Percentiles rank a stretch among this genome's conserved stretches.
These are phyloP conservation scores for Dromius quadrimaculatus DNA, from an alignment of 2,888 invertebrate genomes.

Conservation along the genomic window DNA sequence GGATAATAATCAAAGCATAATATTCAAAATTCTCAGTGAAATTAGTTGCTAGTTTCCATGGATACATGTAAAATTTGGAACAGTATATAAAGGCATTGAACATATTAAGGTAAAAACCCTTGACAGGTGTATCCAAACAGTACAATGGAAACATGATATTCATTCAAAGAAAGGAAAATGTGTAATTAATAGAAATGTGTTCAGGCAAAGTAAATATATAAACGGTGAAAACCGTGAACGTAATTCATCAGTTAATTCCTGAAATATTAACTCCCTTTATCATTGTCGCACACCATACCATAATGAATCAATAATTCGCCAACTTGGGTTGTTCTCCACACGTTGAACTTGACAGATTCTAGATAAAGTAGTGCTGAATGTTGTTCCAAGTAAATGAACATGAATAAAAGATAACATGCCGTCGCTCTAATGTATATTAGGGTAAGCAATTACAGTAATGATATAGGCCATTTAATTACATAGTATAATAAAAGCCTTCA, in stretches of 20 bases:
- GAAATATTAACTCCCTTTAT: constrained; percentile 5
- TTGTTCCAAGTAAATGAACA: constrained; percentile 48
- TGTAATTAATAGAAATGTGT: not conserved
- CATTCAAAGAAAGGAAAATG: not conserved
- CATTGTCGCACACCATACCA: constrained; percentile 6
- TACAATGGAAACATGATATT: no score
- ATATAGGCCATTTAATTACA: constrained; percentile 52
- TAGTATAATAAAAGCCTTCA: constrained; percentile 51
- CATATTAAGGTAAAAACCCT: no score
- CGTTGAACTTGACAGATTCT: constrained; percentile 41
- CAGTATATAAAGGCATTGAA: no score
- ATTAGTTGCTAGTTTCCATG: no score
- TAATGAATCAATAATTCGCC: constrained; percentile 30
- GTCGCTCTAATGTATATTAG: constrained; percentile 46
- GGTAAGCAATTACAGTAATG: constrained; percentile 49
- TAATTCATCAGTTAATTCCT: constrained; percentile 5
- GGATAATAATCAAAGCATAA: no score
- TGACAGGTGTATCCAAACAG: no score
- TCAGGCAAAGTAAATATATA: not conserved
- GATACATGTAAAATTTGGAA: no score
- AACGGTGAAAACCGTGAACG: not conserved
- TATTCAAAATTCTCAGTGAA: no score
- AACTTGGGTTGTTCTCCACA: constrained; percentile 24
- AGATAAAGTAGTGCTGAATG: constrained; percentile 48
- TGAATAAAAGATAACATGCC: constrained; percentile 49